phyloP scores from a whole-genome alignment of 2,113 vertebrate genomes.

The Sapajus apella region DNA sequence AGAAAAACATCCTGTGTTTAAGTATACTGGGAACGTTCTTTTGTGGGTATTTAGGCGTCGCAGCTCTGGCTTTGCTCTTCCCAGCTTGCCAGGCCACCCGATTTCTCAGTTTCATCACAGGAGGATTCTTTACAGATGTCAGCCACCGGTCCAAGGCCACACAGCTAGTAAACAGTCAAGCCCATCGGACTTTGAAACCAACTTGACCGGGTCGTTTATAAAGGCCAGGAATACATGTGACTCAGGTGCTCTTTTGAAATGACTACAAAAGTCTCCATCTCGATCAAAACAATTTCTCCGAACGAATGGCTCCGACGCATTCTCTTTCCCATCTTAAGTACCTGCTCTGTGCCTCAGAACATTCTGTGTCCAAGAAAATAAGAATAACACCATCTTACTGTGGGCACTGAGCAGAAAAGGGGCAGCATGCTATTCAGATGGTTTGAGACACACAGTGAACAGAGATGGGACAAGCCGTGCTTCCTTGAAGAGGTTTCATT shows the following conservation, averaged over 20 bases:
- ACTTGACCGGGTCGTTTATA: accelerated
- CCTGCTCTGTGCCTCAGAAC: background rate
- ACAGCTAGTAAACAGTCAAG: background rate
- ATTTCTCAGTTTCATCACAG: accelerated
- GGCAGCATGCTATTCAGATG: background rate
- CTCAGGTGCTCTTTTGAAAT: background rate
- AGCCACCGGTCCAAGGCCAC: background rate
- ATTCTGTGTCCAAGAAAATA: background rate
- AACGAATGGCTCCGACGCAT: accelerated
- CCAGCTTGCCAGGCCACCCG: background rate
- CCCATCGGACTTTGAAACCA: background rate
- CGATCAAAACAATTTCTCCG: accelerated
- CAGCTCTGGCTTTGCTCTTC: background rate
- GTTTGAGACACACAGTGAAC: background rate
- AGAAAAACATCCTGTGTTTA: background rate
- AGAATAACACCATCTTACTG: background rate
- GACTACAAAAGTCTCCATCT: accelerated
- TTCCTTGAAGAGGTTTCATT: conserved; percentile 66
- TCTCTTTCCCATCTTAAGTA: background rate
- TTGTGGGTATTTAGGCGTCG: background rate
- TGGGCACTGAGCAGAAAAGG: background rate
- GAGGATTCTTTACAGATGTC: background rate
- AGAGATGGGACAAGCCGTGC: accelerated
- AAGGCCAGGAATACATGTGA: background rate
- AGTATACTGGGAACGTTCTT: accelerated